Percentiles rank a stretch among this genome's conserved stretches.
Evolutionary conservation across 2,888 invertebrate species (phyloP).

Genomic region (Hymenopus coronatus): DNA sequence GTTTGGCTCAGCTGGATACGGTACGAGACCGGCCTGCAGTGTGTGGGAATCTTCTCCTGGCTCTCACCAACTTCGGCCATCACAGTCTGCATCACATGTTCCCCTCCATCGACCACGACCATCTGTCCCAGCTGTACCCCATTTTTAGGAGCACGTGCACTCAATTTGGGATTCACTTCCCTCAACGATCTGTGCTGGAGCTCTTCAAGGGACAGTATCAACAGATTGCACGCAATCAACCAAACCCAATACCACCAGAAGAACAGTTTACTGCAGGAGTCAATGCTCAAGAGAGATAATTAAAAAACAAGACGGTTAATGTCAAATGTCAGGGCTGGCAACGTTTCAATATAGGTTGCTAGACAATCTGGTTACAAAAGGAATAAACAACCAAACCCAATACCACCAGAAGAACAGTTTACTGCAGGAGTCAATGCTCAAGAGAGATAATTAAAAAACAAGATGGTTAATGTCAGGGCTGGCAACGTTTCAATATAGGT

Average conservation of each 20-base stretch:
- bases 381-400: too few species aligned
- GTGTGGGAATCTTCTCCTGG: conserved; percentile 63
- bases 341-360: too few species aligned
- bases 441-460: too few species aligned
- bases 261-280: too few species aligned
- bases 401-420: too few species aligned
- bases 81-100: conserved; percentile 78
- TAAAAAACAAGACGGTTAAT: too few species aligned
- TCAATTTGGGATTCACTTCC: conserved; percentile 58
- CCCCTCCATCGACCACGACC: conserved; percentile 75
- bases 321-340: too few species aligned
- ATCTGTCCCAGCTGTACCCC: conserved; percentile 63
- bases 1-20: conserved; percentile 71
- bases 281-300: too few species aligned
- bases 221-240: conserved; percentile 53
- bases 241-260: conserved; percentile 42
- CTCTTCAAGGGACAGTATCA: conserved; percentile 65
- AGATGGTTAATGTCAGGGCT: too few species aligned
- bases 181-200: conserved; percentile 51
- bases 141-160: conserved; percentile 60
- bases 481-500: too few species aligned
- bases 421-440: too few species aligned
- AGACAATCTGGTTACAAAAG: too few species aligned
- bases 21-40: conserved; percentile 68
- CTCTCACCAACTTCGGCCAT: conserved; percentile 71